These are phyloP conservation scores for Brachionus calyciflorus DNA, from an alignment of 1,140 invertebrate genomes.

Conservation along the genomic window DNA sequence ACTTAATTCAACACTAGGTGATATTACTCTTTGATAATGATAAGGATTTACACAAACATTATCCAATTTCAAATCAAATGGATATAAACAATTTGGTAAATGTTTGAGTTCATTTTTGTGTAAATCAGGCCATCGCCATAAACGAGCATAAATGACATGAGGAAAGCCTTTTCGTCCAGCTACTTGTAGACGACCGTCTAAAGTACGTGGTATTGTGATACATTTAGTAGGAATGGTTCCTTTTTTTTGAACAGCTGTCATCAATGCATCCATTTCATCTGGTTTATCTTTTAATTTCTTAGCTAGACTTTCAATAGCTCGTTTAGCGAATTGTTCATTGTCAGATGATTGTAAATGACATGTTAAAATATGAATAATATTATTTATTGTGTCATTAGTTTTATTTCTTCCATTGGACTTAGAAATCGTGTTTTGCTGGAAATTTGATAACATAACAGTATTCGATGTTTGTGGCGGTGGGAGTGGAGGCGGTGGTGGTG, in stretches of 20 bases:
- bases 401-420: too few relatives aligned
- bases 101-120: conserved; percentile 99
- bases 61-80: conserved; percentile 68
- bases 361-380: conserved; percentile 91
- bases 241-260: conserved; percentile 94
- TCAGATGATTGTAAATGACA: conserved; percentile 88
- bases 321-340: conserved; percentile 87
- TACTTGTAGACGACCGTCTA: conserved; percentile 93
- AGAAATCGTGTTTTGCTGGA: too few relatives aligned
- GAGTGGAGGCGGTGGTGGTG: too few relatives aligned
- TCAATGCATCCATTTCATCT: conserved; percentile 93
- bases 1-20: conserved; percentile 75
- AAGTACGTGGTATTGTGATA: conserved; percentile 96
- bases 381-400: too few relatives aligned
- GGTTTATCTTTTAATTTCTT: conserved; percentile 81
- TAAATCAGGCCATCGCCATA: conserved; percentile 98
- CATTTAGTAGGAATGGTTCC: conserved; percentile 95
- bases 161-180: conserved; percentile 97
- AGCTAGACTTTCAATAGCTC: conserved; percentile 92
- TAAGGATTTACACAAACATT: conserved; percentile 96
- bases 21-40: conserved; percentile 98
- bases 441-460: too few relatives aligned
- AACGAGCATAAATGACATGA: conserved; percentile 97
- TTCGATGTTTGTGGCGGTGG: too few relatives aligned
- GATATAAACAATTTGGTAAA: conserved; percentile 84